Base-by-base conservation (phyloP, 2,797 vertebrate genomes). In the Siniperca obscura region DNA sequence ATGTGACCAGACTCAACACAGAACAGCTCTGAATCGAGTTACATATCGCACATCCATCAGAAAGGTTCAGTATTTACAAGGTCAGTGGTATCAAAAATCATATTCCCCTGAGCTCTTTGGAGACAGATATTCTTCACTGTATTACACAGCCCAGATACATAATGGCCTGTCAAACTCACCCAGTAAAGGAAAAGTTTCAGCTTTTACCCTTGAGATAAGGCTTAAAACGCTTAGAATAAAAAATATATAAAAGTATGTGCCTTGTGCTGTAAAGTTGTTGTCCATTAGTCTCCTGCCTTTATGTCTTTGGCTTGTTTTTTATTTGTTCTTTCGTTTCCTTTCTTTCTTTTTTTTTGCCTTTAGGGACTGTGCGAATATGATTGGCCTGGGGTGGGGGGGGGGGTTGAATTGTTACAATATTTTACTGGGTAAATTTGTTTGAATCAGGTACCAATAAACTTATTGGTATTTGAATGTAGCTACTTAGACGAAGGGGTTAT, bases 21-120 rank as follows among this genome's bases (percentile, higher is more conserved):
- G 75, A 86, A 80, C 83, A 61, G 42, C 57, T 66, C 62, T 71
- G 78, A 75, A 85, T 86, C 56, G 5, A 80, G 73, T 90, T 86
- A 69, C 71, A 16, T 66, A 53, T 61, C 34, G 30, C 48, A 53
- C 65, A 82, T 83, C 71, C 61, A 78, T 87, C 74, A 34, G 56
- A 81, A 57, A 85, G 64, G 74, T 74, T 92, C 84, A 57, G 87
- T 90, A 90, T 85, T 82, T 86, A 88, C 92, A 95, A 95, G 94
- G 94, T 95, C 93, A 93, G 61, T 52, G 70, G 81, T 79, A 90
- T 93, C 88, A 90, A 89, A 88, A 89, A 62, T 82, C 85, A 53
- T 61, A 61, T 72, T 89, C 52, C 53, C 60, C 61, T 75, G 83
- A 92, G 89, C 71, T 85, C 68, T 53, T 74, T 75, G 76, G 84